A percentile compares a stretch with the other conserved stretches of the same genome.
These are phyloP conservation scores for Rhagophthalmus giganteus DNA, from an alignment of 2,888 invertebrate species.

Conservation along the genomic window DNA sequence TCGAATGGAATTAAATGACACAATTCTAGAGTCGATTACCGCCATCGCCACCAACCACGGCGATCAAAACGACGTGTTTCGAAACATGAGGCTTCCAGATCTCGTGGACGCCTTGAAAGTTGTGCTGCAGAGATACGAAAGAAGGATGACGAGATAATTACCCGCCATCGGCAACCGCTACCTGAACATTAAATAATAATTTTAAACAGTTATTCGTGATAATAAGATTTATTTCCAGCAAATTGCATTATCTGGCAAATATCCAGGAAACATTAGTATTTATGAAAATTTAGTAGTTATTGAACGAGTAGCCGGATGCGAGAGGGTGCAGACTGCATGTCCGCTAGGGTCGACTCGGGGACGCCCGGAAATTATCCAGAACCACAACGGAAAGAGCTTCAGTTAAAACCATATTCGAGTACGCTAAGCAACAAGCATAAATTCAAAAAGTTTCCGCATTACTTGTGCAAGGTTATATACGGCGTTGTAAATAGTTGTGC, in stretches of 20 bases:
- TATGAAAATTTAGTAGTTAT: slow-evolving; percentile 18
- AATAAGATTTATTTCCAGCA: slow-evolving; percentile 10
- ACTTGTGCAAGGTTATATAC: no score
- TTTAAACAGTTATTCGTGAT: no score
- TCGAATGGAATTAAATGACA: no score
- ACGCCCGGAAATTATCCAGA: slow-evolving; percentile 16
- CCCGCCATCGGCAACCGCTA: no score
- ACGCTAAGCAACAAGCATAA: slow-evolving; percentile 7
- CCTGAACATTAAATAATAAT: no score
- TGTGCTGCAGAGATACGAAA: slow-evolving; percentile 25
- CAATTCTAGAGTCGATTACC: slow-evolving; percentile 26
- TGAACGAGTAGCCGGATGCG: slow-evolving; percentile 8
- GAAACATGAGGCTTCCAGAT: slow-evolving; percentile 19
- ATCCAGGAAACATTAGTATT: slow-evolving; percentile 16
- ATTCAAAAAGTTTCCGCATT: slow-evolving; percentile 2
- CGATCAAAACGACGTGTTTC: slow-evolving; percentile 16
- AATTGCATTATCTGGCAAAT: slow-evolving; percentile 11
- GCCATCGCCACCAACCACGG: slow-evolving; percentile 16
- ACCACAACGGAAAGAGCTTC: slow-evolving; percentile 16
- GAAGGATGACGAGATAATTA: slow-evolving; percentile 11
- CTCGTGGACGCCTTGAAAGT: slow-evolving; percentile 28
- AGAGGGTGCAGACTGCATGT: slow-evolving; percentile 13
- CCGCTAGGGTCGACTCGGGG: slow-evolving; percentile 4
- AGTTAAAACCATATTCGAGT: slow-evolving; percentile 16
- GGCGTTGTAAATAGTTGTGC: not conserved